Conservation (phyloP, 1,140 invertebrate species). For the Gryon sp. region DNA sequence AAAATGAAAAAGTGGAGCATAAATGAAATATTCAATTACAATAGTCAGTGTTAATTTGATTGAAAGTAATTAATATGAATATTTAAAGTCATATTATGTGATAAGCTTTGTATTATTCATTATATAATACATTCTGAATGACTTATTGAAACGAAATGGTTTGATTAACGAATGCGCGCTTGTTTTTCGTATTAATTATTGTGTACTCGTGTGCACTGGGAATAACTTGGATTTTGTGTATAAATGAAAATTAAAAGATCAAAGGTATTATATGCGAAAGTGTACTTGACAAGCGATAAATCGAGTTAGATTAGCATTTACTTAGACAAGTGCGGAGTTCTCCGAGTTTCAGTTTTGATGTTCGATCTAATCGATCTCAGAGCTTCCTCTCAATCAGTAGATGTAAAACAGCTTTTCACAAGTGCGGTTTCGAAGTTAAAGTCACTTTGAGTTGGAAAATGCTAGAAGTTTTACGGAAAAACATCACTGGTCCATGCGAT, state of each 20-base stretch:
- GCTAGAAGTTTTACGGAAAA: constrained; percentile 9
- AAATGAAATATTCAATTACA: background rate
- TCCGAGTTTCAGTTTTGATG: constrained; percentile 21
- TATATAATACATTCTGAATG: constrained; percentile 23
- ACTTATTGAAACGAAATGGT: constrained; percentile 17
- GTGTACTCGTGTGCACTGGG: background rate
- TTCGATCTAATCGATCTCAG: constrained; percentile 30
- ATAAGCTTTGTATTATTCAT: constrained; percentile 19
- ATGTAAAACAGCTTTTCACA: constrained; percentile 37
- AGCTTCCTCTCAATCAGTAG: constrained; percentile 28
- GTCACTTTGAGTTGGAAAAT: constrained; percentile 28
- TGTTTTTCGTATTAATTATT: constrained; percentile 9
- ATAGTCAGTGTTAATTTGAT: constrained; percentile 1
- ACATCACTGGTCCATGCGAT: constrained; percentile 3
- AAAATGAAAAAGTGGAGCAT: too few species aligned
- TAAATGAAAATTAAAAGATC: constrained; percentile 39
- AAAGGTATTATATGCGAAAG: constrained; percentile 17
- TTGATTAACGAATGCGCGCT: constrained; percentile 25
- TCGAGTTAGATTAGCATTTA: constrained; percentile 29
- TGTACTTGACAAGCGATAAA: constrained; percentile 30
- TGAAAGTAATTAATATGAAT: constrained; percentile 17
- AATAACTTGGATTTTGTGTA: constrained; percentile 21
- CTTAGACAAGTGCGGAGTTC: constrained; percentile 13
- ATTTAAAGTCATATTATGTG: constrained; percentile 17
- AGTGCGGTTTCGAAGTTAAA: constrained; percentile 33